A percentile compares a stretch with the other conserved stretches of the same genome.
Evolutionary conservation across 2,797 vertebrate genomes (phyloP).

Genomic region (Neosilurus hyrtlii): DNA sequence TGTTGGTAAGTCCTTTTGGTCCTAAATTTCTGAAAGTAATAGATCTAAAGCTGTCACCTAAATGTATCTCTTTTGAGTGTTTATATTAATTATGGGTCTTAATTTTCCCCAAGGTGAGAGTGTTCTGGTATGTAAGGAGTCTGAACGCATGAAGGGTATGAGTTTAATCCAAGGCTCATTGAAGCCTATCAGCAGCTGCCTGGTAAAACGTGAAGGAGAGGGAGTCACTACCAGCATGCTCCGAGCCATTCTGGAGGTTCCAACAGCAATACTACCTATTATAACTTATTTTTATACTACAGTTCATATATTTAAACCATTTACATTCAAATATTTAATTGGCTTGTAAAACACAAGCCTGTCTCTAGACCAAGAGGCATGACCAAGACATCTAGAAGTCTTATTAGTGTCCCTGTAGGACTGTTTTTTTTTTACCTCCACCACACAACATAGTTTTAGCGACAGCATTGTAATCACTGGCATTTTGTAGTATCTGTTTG

Average conservation of each 20-base stretch:
- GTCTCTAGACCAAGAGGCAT: too few species aligned
- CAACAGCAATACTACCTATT: neutral
- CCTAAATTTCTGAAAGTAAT: neutral
- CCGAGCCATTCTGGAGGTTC: slow-evolving; percentile 90
- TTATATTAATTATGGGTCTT: neutral
- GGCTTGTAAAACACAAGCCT: neutral
- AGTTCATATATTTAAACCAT: neutral
- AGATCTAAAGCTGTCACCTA: neutral
- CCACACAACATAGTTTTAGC: too few species aligned
- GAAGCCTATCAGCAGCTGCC: slow-evolving; percentile 87
- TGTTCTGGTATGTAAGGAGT: slow-evolving; percentile 89
- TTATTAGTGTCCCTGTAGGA: neutral
- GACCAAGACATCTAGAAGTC: neutral
- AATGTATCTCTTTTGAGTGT: neutral
- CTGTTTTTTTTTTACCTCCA: neutral
- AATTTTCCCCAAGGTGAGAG: slow-evolving; percentile 81
- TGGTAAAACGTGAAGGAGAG: slow-evolving; percentile 82
- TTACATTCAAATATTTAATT: neutral
- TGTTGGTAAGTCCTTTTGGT: slow-evolving; percentile 70
- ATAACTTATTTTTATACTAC: neutral
- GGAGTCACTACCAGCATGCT: slow-evolving; percentile 90
- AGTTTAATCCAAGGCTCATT: slow-evolving; percentile 83
- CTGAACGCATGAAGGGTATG: slow-evolving; percentile 86
- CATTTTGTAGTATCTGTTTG: too few species aligned
- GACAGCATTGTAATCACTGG: too few species aligned